phyloP scores from a whole-genome alignment of 1,140 invertebrate species.

The Plutomurus gul region DNA sequence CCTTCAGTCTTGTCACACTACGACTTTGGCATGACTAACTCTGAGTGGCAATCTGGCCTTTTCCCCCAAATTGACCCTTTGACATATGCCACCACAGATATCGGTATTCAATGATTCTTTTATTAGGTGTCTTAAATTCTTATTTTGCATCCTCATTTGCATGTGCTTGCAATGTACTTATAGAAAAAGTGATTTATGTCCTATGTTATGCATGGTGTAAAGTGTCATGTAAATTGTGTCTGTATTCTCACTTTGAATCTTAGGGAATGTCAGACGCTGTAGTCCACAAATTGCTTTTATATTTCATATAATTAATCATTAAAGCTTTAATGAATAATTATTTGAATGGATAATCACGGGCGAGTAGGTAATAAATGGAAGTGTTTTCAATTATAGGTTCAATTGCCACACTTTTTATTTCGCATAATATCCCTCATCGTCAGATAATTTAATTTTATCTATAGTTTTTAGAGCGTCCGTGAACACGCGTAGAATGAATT shows the following conservation, averaged over 20 bases:
- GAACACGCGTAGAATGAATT: too few species aligned
- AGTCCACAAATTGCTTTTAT: neutral
- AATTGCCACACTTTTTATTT: too few species aligned
- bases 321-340: too few species aligned
- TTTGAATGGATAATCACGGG: too few species aligned
- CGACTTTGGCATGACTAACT: conserved; percentile 49
- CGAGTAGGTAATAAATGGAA: too few species aligned
- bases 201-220: neutral
- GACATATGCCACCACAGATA: conserved; percentile 48
- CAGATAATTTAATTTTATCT: too few species aligned
- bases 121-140: neutral
- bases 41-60: conserved; percentile 49
- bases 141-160: neutral
- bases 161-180: too few species aligned
- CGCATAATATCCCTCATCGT: too few species aligned
- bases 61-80: conserved; percentile 47
- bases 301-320: neutral
- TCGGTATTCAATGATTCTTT: conserved; percentile 33
- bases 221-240: neutral
- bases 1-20: conserved; percentile 50
- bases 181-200: too few species aligned
- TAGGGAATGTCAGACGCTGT: neutral
- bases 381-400: too few species aligned
- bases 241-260: neutral
- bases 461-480: too few species aligned